These are phyloP conservation scores for Drosophila pectinifera DNA, from an alignment of 1,140 invertebrate species.

Conservation along the genomic window DNA sequence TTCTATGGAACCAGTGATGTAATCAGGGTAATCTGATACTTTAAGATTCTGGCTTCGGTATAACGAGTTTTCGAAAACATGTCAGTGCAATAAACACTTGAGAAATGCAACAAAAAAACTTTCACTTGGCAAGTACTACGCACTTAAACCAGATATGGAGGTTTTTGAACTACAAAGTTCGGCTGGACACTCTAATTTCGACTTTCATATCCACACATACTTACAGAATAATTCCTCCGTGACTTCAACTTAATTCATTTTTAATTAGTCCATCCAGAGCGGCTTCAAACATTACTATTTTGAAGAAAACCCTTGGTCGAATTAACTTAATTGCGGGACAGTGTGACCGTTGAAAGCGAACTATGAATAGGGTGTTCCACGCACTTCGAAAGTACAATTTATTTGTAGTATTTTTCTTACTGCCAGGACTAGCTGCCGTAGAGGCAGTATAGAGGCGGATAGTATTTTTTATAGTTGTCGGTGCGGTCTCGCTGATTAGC, in stretches of 20 bases:
- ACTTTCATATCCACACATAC: background rate
- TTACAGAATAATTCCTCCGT: background rate
- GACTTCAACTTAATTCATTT: slow-evolving; percentile 13
- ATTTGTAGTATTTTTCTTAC: too few species aligned
- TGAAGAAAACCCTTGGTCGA: background rate
- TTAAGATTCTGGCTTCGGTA: background rate
- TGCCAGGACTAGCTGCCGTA: too few species aligned
- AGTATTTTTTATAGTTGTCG: too few species aligned
- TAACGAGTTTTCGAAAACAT: slow-evolving; percentile 1
- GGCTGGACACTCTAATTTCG: too few species aligned
- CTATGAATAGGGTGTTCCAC: too few species aligned
- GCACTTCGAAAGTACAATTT: too few species aligned
- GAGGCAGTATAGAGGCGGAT: too few species aligned
- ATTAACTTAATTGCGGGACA: slow-evolving; percentile 21
- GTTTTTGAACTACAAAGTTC: background rate
- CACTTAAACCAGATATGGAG: background rate
- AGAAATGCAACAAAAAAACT: slow-evolving; percentile 13
- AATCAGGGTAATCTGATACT: slow-evolving; percentile 4
- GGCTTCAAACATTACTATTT: slow-evolving; percentile 17
- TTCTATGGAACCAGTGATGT: slow-evolving; percentile 12
- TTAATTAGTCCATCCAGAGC: slow-evolving; percentile 11
- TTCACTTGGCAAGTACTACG: slow-evolving; percentile 15
- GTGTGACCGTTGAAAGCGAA: slow-evolving; percentile 4
- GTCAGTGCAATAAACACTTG: slow-evolving; percentile 1
- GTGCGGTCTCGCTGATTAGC: background rate